Base-by-base conservation (phyloP, 2,113 vertebrate genomes). In the Rhagologus leucostigma region DNA sequence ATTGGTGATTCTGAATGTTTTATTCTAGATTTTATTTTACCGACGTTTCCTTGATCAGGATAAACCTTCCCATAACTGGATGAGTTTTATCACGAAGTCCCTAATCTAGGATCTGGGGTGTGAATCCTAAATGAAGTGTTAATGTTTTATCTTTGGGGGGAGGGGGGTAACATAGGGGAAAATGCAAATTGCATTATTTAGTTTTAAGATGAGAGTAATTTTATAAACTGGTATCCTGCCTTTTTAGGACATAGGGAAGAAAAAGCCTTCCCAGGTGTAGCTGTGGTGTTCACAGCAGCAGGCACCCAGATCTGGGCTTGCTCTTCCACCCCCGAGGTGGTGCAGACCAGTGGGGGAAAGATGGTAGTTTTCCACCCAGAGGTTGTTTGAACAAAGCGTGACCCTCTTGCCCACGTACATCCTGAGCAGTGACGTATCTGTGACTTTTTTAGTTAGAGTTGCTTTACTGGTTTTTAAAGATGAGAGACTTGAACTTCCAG, bases 21-120 rank as follows among this genome's bases (percentile, higher is more conserved):
- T 90, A 68, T 95, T 93, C 84, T 95, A 87, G 87, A 82, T 96
- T 95, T 59, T 95, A 37, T 96, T 92, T 95, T 82, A 87, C 85
- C 21, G 17, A 87, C 1, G 8, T 91, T 96, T 91, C 89, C 82
- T 96, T 64, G 79, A 52, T 93, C 55, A 69, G 76, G 93, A 95
- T 55, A 86, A 94, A 92, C 74, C 65, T 64, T 95, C 68, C 89
- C 39, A 0, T 63, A 84, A 89, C 52, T 46, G 53, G 65, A 70
- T 79, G 62, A 79, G 62, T 79, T 95, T 89, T 69, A 89, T 68
- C 19, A 18, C 33, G 17, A 86, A 93, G 77, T 89, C 93, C 87
- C 69, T 87, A 69, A 85, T 76, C 21, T 64, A 87, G 78, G 84
- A 81, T 90, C 68, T 44, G 75, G 84, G 57, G 80, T n/a, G 52